Evolutionary conservation across 2,888 invertebrate species (phyloP), one percentile per base, ranked within the genome.

Genomic region (Himalopsyche anomala): DNA sequence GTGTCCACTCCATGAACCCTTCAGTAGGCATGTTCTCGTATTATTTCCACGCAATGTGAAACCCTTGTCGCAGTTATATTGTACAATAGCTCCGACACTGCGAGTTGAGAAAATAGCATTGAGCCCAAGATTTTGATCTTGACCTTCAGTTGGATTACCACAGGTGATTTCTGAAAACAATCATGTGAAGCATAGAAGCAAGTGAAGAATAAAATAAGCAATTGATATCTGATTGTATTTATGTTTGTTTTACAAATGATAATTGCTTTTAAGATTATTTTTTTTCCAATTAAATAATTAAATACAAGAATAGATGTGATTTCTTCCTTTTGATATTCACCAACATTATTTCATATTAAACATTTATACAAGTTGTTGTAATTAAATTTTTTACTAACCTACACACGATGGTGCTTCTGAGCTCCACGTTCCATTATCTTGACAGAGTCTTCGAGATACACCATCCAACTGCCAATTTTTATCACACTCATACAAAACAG

Each of bases 371-470:
- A 82, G 17, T 2, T 56, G 38, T 5, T 86, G 40, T 40, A 40
- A 3, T 40, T 6, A 5, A 40, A 6, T 8, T 45, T 45, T 80
- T 19, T 69, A 88, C 85, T 90, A 91, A 96, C 97, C 96, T 93
- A 94, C 94, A 90, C 98, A 98, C n/a, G 92, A 90, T 0, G 98
- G 98, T 0, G 95, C 92, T 86, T 96, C 96, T 28, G 97, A 96
- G 90, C 97, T 97, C 98, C 98, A 98, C 0, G 97, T 97, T 82
- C 96, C 97, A 90, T 98, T 96, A 90, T 98, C 98, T 84, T 97
- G 94, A 90, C 98, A 98, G 83, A 97, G 91, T 87, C 98, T 92
- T 84, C 98, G 94, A 4, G 97, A 96, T 4, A 97, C 96, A 0
- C 98, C 98, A 89, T 96, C 96, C 15, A 98, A 92, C 90, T 96